These are phyloP conservation scores for Diplosoma virens DNA, from an alignment of 23 tunicate genomes.

Conservation along the genomic window DNA sequence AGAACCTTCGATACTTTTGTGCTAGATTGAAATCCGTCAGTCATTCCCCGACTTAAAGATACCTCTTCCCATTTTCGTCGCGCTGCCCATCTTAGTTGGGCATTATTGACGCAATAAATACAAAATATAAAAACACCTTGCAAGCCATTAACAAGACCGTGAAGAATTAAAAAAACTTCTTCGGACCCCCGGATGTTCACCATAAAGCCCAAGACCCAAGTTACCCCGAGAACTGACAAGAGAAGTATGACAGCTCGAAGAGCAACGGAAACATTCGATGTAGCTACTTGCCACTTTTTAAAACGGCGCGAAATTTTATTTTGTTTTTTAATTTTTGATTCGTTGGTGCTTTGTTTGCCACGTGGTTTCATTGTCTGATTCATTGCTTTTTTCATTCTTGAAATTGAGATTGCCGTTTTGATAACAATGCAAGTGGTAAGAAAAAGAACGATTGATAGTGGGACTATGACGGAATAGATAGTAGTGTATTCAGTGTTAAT, in stretches of 20 bases:
- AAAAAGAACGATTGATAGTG: slow-evolving; percentile 36
- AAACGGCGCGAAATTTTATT: background rate
- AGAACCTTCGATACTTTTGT: too few relatives aligned
- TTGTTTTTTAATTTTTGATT: background rate
- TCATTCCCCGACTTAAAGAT: background rate
- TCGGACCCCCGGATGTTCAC: slow-evolving; percentile 57
- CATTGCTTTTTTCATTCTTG: slow-evolving; percentile 28
- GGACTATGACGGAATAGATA: slow-evolving; percentile 51
- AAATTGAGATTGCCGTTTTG: slow-evolving; percentile 17
- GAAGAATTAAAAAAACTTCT: slow-evolving; percentile 35
- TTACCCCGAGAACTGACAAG: slow-evolving; percentile 58
- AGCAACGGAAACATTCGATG: slow-evolving; percentile 20
- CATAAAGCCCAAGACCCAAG: slow-evolving; percentile 57
- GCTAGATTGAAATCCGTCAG: too few relatives aligned
- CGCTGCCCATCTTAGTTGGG: slow-evolving; percentile 19
- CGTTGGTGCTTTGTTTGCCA: background rate
- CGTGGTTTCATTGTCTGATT: slow-evolving; percentile 39
- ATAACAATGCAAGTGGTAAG: slow-evolving; percentile 5
- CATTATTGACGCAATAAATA: slow-evolving; percentile 40
- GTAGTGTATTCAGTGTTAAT: slow-evolving; percentile 19
- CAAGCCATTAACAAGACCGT: slow-evolving; percentile 56
- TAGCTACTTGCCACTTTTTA: background rate
- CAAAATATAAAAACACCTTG: slow-evolving; percentile 57
- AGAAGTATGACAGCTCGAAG: slow-evolving; percentile 47
- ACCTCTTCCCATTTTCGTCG: slow-evolving; percentile 21